Base-by-base conservation (phyloP, 1,140 invertebrate genomes). In the Calosoma granatense region DNA sequence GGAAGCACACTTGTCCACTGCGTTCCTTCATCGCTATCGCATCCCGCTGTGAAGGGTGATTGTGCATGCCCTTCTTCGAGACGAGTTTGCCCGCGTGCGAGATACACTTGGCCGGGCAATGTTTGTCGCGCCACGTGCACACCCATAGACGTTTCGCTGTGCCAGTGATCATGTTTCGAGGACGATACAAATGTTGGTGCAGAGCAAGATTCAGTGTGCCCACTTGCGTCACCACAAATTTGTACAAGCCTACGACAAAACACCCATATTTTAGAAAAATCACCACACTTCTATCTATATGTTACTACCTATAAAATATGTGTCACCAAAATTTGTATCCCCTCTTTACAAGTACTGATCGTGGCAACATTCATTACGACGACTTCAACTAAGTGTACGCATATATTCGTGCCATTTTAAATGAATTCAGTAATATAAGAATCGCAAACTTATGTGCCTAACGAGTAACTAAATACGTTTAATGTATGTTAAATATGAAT, bases 51-150 rank as follows among this genome's bases (percentile, higher is more conserved):
- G 61, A 47, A 1, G 26, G 1, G 53, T 67, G 65, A 17, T 59
- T 60, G 52, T 67, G 65, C 6, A 63, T 51, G 6, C 65, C 64
- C 22, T 60, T 59, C n/a, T 63, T 55, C 19, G 57, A 26, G 6
- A 56, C 57, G 12, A 66, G 56, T 47, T 60, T 62, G 11, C 65
- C 65, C 12, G 58, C 36, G 9, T 53, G 39, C 2, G 63, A 64
- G 22, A 62, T 59, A 43, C 63, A 66, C 9, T 60, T 62, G 2
- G 65, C 65, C 3, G 54, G 11, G 22, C 65, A 66, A 6, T 60
- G 54, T 15, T 39, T 30, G n/a, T n/a, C n/a, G 20, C 59, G 60
- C 23, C 58, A 65, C 9, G 22, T 51, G 56, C 65, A 66, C 11
- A 51, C 36, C 65, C 65, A 66, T 1, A 61, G 22, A 12, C 41